Base-by-base conservation (phyloP, 2,113 vertebrate species). In the Canis aureus region DNA sequence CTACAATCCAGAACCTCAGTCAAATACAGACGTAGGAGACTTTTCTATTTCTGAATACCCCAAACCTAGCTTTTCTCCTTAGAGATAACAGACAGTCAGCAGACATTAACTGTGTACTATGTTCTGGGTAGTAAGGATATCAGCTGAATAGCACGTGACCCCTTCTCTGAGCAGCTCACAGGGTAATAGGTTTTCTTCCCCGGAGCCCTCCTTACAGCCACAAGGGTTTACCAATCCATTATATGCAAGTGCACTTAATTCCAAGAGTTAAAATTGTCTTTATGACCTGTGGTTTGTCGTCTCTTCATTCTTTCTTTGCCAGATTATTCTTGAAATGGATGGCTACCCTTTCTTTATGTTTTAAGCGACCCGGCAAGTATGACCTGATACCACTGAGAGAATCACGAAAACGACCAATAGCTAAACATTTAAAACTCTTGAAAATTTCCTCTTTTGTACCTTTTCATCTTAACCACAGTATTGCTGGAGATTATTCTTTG, bases 251-350 rank as follows among this genome's bases (percentile, higher is more conserved):
- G 2, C 0, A 71, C 22, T 59, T 79, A 23, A 49, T 64, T 32
- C 1, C 16, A 71, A 43, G 25, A 85, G 12, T 53, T 43, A 49
- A 80, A 85, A 29, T 59, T 51, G 17, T 74, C 89, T 74, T 25
- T 12, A 73, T 73, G 2, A 66, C 16, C 20, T 74, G 1, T 43
- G 64, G 8, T 43, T 66, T 55, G 16, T 71, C 85, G 57, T n/a
- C 71, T 80, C 8, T 53, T 74, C 67, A 32, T 11, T 53, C 35
- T 83, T 17, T 38, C 43, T 43, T 43, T 43, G 12, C 16, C 17
- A 49, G 32, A 23, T 89, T 92, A 55, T n/a, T 71, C 55, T 90
- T 93, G 23, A 89, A 79, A 64, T 22, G 32, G n/a, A 83, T 94
- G 62, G 66, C 9, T 15, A 53, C 3, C 11, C 10, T 25, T 66